Evolutionary conservation across 1,140 invertebrate species (phyloP), one percentile per base, ranked within the genome.

Genomic region (Drosophila sucinea): DNA sequence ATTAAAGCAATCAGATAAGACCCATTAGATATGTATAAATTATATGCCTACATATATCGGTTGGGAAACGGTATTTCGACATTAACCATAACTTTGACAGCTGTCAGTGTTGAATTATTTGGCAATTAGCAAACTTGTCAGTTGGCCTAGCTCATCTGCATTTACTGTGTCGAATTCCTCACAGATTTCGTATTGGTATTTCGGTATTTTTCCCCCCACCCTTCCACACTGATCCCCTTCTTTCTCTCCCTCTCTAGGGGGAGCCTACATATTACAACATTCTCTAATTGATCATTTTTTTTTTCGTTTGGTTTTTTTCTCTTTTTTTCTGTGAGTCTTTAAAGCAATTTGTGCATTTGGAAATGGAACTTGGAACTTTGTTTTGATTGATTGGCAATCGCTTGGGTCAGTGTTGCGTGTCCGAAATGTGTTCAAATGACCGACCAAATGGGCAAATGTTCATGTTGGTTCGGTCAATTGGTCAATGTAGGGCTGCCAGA

Each of bases 381-480:
- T 65, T 56, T 57, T 70, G 75, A 78, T 86, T 86, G 82, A 86
- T 86, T 79, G 79, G 44, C 79, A 76, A 70, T 79, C 69, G 67
- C 60, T 73, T 79, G 63, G 71, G 67, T 60, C 79, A 82, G 60
- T 83, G 83, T 72, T 86, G 82, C 83, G 82, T 86, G 67, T 75
- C 82, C 75, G 67, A 77, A 81, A 72, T 76, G 70, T 77, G 70
- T 77, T 64, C 67, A 80, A 63, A 64, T 51, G 44, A 51, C 44
- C 44, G 25, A 51, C 6, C 44, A 25, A 47, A 47, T 47, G 44
- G 44, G 44, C 44, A 60, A 62, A 62, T 23, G 35, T 33, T 38
- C 58, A 38, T 51, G 11, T 51, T 51, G 23, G 23, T 6, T 23
- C 44, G 44, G 23, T 51, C 44, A 58, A 11, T 40, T 74, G 62